Conservation (phyloP, 92 coral and sea anemone species). For the Zoanthus sociatus region DNA sequence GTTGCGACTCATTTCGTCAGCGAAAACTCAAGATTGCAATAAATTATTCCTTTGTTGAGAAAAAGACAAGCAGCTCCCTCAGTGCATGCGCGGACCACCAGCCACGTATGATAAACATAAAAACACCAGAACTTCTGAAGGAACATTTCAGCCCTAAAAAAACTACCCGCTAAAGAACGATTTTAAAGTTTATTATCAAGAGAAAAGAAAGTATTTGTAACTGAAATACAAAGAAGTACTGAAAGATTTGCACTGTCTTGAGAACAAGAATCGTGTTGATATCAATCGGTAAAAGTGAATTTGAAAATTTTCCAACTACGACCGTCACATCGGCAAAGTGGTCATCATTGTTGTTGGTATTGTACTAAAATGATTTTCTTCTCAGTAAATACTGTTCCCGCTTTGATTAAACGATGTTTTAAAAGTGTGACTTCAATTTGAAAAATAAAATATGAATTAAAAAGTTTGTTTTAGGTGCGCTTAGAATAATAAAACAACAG, state of each 20-base stretch:
- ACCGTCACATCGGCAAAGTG: too few relatives aligned
- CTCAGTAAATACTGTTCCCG: too few relatives aligned
- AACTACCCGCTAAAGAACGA: slow-evolving; percentile 17
- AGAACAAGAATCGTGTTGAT: not conserved
- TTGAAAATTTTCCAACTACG: too few relatives aligned
- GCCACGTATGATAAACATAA: slow-evolving; percentile 91
- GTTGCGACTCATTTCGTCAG: slow-evolving; percentile 60
- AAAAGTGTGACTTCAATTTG: too few relatives aligned
- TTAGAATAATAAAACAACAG: too few relatives aligned
- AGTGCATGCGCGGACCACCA: slow-evolving; percentile 76
- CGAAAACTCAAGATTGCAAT: slow-evolving; percentile 57
- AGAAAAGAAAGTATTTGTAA: not conserved
- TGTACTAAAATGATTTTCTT: too few relatives aligned
- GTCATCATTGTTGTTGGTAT: too few relatives aligned
- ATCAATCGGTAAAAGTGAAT: too few relatives aligned
- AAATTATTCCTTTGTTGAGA: slow-evolving; percentile 81
- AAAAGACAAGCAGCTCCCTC: slow-evolving; percentile 50
- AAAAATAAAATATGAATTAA: too few relatives aligned
- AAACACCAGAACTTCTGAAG: slow-evolving; percentile 56
- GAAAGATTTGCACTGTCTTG: not conserved
- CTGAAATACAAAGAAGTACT: not conserved
- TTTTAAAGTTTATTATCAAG: not conserved
- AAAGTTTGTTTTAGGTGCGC: too few relatives aligned
- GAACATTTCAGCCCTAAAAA: slow-evolving; percentile 1
- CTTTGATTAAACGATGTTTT: too few relatives aligned